Conservation (phyloP, 2,113 vertebrate genomes). For the Labeo rohita region DNA sequence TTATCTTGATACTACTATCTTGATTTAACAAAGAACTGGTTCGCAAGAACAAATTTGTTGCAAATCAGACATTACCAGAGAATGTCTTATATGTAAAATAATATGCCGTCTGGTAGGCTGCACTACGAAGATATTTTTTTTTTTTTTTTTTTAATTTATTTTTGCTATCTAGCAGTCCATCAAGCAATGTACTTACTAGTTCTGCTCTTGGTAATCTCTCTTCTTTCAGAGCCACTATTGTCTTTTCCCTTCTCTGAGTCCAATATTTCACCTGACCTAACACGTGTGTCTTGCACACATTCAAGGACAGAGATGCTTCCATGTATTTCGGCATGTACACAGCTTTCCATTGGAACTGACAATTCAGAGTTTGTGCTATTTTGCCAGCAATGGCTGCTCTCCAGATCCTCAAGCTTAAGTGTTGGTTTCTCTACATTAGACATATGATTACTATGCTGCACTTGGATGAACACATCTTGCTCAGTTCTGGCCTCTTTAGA, state of each 20-base stretch:
- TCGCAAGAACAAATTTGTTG: neutral
- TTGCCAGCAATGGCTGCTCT: neutral
- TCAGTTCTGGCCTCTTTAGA: conserved; percentile 1
- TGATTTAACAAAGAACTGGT: neutral
- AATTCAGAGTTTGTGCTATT: neutral
- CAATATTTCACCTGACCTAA: neutral
- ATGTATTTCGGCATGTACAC: neutral
- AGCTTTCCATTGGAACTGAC: neutral
- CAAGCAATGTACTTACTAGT: conserved; percentile 40
- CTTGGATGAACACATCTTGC: neutral
- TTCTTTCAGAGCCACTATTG: conserved; percentile 23
- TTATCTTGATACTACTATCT: neutral
- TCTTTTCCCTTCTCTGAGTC: neutral
- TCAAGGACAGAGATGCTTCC: neutral
- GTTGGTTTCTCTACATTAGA: neutral
- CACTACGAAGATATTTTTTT: too few relatives aligned
- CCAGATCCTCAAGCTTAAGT: neutral
- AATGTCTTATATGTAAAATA: too few relatives aligned
- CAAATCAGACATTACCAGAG: neutral
- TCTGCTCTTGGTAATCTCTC: neutral
- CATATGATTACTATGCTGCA: neutral
- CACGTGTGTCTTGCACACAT: neutral
- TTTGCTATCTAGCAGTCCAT: conserved; percentile 5
- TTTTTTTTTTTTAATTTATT: neutral
- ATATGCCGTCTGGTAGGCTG: too few relatives aligned